A percentile compares a stretch with the other conserved stretches of the same genome.
phyloP scores from a whole-genome alignment of 2,797 vertebrate genomes.

The Myiothlypis chrysogaster region DNA sequence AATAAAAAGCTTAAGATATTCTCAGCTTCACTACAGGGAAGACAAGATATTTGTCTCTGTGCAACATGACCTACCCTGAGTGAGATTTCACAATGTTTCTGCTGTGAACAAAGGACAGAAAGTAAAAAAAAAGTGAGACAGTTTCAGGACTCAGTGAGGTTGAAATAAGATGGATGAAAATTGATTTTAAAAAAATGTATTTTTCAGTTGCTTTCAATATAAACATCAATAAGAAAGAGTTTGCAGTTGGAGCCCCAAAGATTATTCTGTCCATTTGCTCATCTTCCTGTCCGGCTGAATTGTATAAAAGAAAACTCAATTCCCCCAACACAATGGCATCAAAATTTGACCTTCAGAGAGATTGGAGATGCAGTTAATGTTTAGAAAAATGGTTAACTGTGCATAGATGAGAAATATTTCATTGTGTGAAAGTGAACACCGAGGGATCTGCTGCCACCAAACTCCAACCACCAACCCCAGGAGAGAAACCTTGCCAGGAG shows the following conservation, averaged over 20 bases:
- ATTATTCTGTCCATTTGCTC: background rate
- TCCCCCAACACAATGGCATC: background rate
- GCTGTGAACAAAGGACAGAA: background rate
- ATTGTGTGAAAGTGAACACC: background rate
- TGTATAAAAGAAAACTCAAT: background rate
- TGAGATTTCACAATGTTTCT: background rate
- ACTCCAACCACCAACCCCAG: background rate
- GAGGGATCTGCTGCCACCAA: background rate
- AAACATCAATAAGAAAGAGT: background rate
- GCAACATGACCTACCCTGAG: background rate
- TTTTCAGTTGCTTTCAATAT: background rate
- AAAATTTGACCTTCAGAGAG: background rate
- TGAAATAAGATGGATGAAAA: background rate
- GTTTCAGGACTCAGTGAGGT: background rate
- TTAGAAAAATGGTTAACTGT: background rate
- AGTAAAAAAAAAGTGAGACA: background rate
- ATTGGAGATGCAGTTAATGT: background rate
- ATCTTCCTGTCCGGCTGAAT: background rate
- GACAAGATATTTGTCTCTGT: slow-evolving; percentile 10
- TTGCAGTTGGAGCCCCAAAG: background rate
- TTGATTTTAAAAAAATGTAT: background rate
- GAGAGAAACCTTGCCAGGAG: background rate
- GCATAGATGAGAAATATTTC: background rate
- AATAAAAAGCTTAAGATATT: slow-evolving; percentile 48
- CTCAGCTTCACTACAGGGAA: slow-evolving; percentile 25